Evolutionary conservation across 2,797 vertebrate genomes (phyloP).

Genomic region (Chloroceryle inda): DNA sequence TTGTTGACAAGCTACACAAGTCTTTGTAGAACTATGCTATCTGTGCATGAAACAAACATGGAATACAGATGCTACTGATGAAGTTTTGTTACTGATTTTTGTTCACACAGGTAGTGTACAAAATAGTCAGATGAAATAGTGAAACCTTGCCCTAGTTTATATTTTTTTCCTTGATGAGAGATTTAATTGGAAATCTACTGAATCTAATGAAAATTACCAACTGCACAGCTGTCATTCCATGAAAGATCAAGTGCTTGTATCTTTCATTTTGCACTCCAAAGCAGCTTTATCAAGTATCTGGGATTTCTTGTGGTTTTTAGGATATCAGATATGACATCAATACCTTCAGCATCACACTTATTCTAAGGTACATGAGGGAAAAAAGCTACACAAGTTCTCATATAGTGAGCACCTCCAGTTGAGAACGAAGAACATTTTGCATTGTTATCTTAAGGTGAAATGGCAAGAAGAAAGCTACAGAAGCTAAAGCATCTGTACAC

Average conservation of each 20-base stretch:
- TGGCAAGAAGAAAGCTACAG: background rate
- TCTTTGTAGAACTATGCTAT: background rate
- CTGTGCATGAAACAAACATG: background rate
- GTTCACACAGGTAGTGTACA: background rate
- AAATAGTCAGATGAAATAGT: background rate
- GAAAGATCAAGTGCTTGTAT: background rate
- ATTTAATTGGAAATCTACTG: background rate
- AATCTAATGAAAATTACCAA: background rate
- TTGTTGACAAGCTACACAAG: background rate
- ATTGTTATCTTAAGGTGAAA: background rate
- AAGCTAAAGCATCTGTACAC: background rate
- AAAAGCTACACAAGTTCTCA: background rate
- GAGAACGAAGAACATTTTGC: background rate
- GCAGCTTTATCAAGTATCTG: background rate
- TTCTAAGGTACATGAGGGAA: background rate
- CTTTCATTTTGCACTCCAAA: background rate
- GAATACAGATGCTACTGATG: background rate
- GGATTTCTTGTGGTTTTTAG: conserved; percentile 1
- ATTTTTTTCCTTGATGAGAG: background rate
- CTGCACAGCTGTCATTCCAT: background rate
- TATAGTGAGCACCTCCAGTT: background rate
- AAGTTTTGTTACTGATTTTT: background rate
- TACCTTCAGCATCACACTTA: background rate
- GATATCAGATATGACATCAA: background rate
- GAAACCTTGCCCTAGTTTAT: background rate